These are phyloP conservation scores for Euphonia xanthogaster DNA, from an alignment of 2,797 vertebrate genomes.

Conservation along the genomic window DNA sequence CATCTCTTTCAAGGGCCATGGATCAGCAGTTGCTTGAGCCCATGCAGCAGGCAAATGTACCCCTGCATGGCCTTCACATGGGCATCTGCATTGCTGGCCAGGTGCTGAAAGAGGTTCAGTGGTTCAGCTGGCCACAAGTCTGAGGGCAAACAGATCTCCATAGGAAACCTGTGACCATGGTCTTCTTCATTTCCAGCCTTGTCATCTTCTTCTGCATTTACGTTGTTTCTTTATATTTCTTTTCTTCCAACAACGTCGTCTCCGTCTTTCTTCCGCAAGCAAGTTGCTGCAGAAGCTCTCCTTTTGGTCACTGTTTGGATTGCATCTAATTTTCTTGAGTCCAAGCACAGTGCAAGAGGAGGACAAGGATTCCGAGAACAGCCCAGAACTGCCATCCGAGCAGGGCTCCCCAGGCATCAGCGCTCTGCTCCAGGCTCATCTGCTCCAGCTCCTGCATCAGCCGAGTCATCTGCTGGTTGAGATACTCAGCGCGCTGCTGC, in stretches of 20 bases:
- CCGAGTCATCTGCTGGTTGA: background rate
- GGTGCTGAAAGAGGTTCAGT: background rate
- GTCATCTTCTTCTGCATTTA: background rate
- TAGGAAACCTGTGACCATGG: no score
- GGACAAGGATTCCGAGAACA: background rate
- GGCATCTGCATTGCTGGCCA: rapidly evolving
- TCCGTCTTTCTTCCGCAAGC: background rate
- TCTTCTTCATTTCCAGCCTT: background rate
- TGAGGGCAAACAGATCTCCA: background rate
- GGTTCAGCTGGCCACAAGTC: background rate
- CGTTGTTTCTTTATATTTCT: background rate
- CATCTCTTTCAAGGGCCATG: background rate
- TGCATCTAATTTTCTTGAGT: rapidly evolving
- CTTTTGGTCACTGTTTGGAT: background rate
- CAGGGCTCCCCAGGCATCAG: background rate
- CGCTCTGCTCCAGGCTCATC: background rate
- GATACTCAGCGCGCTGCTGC: background rate
- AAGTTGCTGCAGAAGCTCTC: no score
- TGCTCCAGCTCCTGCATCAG: background rate
- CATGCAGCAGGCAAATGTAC: rapidly evolving
- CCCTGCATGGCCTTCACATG: background rate
- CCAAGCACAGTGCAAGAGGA: background rate
- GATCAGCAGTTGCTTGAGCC: background rate
- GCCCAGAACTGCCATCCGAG: background rate
- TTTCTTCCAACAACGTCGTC: background rate